These are phyloP conservation scores for Halcyon badia DNA, from an alignment of 2,797 vertebrate species.

Conservation along the genomic window DNA sequence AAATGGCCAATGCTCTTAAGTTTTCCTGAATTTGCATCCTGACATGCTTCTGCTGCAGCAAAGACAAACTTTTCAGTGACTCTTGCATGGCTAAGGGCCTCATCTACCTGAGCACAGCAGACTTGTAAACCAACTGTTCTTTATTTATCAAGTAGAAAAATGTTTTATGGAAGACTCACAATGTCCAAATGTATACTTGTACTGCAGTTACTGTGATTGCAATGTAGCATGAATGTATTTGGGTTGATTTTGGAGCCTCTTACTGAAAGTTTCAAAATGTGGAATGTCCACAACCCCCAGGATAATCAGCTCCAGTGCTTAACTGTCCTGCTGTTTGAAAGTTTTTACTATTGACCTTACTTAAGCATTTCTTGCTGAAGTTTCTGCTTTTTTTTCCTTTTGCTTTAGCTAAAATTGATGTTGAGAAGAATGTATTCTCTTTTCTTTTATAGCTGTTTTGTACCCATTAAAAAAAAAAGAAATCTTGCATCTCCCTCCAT, in stretches of 20 bases:
- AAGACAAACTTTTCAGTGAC: background rate
- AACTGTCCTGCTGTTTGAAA: background rate
- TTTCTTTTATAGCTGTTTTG: background rate
- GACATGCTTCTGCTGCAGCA: background rate
- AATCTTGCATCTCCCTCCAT: background rate
- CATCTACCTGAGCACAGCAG: accelerated
- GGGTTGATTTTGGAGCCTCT: background rate
- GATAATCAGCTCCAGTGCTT: background rate
- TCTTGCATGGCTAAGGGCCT: background rate
- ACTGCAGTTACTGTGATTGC: background rate
- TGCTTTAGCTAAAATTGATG: background rate
- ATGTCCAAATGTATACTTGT: background rate
- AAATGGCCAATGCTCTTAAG: background rate
- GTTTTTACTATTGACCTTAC: background rate
- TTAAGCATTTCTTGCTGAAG: background rate
- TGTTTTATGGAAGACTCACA: background rate
- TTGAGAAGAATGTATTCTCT: background rate
- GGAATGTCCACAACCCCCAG: background rate
- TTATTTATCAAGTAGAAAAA: background rate
- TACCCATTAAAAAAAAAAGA: background rate
- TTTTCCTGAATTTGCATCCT: background rate
- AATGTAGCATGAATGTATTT: background rate
- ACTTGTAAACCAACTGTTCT: background rate
- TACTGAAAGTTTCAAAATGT: background rate
- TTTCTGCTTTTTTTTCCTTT: background rate